phyloP scores from a whole-genome alignment of 2,888 invertebrate species.

The Meganola albula region DNA sequence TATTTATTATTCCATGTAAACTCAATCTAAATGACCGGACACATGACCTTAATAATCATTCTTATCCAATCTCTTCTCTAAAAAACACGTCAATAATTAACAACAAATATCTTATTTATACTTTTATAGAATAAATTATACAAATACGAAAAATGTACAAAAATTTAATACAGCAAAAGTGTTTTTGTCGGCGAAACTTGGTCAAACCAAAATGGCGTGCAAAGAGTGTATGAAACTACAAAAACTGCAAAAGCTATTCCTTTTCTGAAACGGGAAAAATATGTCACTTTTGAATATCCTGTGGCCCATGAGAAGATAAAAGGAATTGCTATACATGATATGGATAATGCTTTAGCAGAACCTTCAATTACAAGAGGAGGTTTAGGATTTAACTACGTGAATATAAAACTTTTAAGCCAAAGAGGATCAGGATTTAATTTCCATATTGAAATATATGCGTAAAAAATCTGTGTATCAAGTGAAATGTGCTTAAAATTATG shows the following conservation, averaged over 20 bases:
- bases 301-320: constrained; percentile 51
- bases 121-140: too few relatives aligned
- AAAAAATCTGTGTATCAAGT: too few relatives aligned
- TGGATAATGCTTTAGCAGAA: constrained; percentile 55
- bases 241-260: constrained; percentile 41
- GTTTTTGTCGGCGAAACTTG: constrained; percentile 54
- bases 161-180: constrained; percentile 31
- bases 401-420: constrained; percentile 64
- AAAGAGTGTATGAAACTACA: constrained; percentile 45
- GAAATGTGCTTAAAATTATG: too few relatives aligned
- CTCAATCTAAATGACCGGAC: constrained; percentile 9
- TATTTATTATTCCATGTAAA: constrained; percentile 22
- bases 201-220: constrained; percentile 42
- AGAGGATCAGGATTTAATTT: constrained; percentile 56
- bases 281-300: constrained; percentile 48
- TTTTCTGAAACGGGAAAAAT: constrained; percentile 47
- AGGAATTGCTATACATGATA: constrained; percentile 61
- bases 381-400: constrained; percentile 53
- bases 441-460: constrained; percentile 61
- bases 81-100: too few relatives aligned
- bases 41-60: constrained; percentile 19
- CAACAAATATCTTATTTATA: too few relatives aligned
- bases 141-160: constrained; percentile 13
- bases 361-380: constrained; percentile 63
- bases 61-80: constrained; percentile 11